These are phyloP conservation scores for Anarhynchus alexandrinus DNA, from an alignment of 2,113 vertebrate genomes.

Conservation along the genomic window DNA sequence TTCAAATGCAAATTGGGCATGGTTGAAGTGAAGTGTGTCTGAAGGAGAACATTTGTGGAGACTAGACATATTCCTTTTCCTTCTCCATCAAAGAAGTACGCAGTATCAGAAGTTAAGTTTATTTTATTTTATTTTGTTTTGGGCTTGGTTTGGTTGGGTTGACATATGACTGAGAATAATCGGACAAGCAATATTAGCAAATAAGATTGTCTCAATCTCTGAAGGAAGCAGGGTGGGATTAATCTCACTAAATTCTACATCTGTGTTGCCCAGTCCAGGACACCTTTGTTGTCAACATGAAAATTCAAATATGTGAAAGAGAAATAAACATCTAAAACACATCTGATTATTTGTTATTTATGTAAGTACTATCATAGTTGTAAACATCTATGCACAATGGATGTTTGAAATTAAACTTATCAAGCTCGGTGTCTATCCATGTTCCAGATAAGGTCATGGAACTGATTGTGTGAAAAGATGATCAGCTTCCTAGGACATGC, in stretches of 20 bases:
- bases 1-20: neutral
- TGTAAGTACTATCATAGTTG: neutral
- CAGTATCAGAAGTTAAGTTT: neutral
- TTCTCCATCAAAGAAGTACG: neutral
- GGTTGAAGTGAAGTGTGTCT: neutral
- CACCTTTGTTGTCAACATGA: neutral
- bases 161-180: neutral
- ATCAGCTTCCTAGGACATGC: neutral
- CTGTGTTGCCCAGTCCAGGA: neutral
- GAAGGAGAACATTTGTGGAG: neutral
- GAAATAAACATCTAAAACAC: neutral
- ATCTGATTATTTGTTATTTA: neutral
- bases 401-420: neutral
- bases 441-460: neutral
- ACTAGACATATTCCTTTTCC: neutral
- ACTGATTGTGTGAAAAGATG: neutral
- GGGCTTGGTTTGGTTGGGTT: accelerated
- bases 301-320: neutral
- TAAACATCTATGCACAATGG: neutral
- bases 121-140: accelerated
- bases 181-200: neutral
- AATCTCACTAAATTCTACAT: neutral
- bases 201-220: too few relatives aligned
- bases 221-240: neutral
- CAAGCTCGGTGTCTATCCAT: neutral